Evolutionary conservation across 2,113 vertebrate genomes (phyloP).

Genomic region (Oreochromis niloticus): DNA sequence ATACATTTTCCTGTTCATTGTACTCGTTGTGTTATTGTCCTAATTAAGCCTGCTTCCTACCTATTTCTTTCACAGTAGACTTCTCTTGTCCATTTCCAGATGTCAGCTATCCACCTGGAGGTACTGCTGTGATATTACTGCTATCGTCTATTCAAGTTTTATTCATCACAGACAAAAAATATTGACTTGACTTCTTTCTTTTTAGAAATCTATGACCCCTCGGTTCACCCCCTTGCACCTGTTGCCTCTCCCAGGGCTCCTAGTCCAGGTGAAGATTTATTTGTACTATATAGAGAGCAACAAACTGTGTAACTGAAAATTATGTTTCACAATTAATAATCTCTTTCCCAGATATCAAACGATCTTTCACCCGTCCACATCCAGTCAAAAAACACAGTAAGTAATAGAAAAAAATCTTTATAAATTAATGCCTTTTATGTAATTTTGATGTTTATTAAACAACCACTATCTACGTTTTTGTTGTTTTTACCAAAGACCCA

Average conservation of each 20-base stretch:
- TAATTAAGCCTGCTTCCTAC: neutral
- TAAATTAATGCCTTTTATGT: neutral
- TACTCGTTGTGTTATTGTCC: neutral
- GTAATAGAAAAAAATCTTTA: constrained; percentile 38
- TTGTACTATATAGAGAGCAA: neutral
- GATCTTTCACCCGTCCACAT: constrained; percentile 71
- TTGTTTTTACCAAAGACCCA: constrained; percentile 70
- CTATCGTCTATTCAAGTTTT: neutral
- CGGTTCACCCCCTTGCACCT: constrained; percentile 16
- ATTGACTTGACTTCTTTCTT: neutral
- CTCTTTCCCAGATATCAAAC: constrained; percentile 75
- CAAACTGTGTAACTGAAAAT: neutral
- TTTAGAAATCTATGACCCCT: constrained; percentile 62
- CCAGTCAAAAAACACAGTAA: constrained; percentile 92
- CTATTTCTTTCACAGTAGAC: constrained; percentile 43
- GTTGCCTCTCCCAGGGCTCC: constrained; percentile 55
- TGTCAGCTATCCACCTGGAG: constrained; percentile 56
- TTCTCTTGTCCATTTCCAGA: constrained; percentile 66
- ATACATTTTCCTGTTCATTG: neutral
- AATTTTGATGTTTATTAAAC: neutral
- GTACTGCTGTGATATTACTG: constrained; percentile 4
- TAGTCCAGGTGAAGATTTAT: constrained; percentile 58
- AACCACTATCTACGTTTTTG: neutral
- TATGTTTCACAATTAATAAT: neutral
- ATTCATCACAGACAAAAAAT: neutral